A percentile compares a stretch with the other conserved stretches of the same genome.
Conservation (phyloP, 2,888 invertebrate species). For the Oscheius sp. region DNA sequence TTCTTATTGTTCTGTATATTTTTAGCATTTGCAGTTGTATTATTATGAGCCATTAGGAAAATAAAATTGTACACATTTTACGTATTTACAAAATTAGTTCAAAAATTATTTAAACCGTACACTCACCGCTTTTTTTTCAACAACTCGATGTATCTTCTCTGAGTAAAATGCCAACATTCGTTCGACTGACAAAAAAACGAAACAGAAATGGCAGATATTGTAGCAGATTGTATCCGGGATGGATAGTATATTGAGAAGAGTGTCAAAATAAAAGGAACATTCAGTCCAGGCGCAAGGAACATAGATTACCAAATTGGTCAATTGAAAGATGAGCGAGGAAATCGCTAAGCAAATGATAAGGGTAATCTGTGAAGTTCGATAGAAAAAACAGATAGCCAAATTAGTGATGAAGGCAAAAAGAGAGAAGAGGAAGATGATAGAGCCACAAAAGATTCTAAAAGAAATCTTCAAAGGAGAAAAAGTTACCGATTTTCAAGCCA, state of each 20-base stretch:
- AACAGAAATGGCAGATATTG: neutral
- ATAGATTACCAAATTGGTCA: neutral
- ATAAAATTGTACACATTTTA: too few species aligned
- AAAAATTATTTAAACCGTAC: too few species aligned
- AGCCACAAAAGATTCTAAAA: neutral
- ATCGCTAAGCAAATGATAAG: neutral
- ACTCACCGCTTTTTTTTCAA: neutral
- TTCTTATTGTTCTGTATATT: too few species aligned
- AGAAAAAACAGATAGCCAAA: neutral
- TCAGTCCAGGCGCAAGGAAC: neutral
- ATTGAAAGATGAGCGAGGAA: neutral
- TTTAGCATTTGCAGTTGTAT: too few species aligned
- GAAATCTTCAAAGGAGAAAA: too few species aligned
- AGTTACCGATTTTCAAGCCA: too few species aligned
- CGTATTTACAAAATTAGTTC: too few species aligned
- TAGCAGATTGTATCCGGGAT: neutral
- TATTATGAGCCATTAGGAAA: too few species aligned
- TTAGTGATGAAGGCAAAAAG: neutral
- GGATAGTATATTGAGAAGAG: neutral
- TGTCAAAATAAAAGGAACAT: neutral
- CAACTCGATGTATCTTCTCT: neutral
- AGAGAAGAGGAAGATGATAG: neutral
- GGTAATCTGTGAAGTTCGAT: neutral
- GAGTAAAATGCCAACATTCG: slow-evolving; percentile 1
- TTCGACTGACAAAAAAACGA: neutral